Percentiles rank a stretch among this genome's conserved stretches.
These are phyloP conservation scores for Drosophila punjabiensis DNA, from an alignment of 1,140 invertebrate species.

Conservation along the genomic window DNA sequence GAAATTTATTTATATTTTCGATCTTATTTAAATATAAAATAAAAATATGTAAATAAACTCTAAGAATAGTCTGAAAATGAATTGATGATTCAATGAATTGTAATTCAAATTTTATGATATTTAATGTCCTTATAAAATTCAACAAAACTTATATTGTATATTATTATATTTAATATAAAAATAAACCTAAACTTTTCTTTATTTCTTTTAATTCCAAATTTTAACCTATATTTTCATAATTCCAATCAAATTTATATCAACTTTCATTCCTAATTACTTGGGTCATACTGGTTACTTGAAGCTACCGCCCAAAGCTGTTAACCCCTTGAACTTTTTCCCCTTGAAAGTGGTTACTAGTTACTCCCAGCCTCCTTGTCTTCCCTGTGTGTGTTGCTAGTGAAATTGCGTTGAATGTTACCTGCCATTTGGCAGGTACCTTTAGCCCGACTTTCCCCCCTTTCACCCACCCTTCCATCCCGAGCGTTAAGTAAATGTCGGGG, in stretches of 20 bases:
- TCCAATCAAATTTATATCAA: background rate
- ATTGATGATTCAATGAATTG: too few species aligned
- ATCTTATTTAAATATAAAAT: background rate
- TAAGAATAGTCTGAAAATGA: too few species aligned
- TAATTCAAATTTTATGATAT: too few species aligned
- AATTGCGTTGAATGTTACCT: conserved; percentile 83
- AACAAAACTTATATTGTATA: too few species aligned
- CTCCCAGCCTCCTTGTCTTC: conserved; percentile 52
- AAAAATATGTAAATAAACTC: background rate
- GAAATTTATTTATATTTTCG: too few species aligned
- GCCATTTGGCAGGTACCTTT: conserved; percentile 70
- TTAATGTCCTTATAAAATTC: background rate
- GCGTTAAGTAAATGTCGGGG: conserved; percentile 75
- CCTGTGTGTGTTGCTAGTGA: conserved; percentile 67
- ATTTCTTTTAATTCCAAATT: background rate
- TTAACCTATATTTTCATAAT: background rate
- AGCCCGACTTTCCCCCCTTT: background rate
- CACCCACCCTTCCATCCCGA: conserved; percentile 12
- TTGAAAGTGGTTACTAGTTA: conserved; percentile 27
- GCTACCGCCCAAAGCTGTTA: conserved; percentile 1
- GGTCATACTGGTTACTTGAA: background rate
- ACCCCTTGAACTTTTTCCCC: conserved; percentile 11
- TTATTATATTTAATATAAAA: too few species aligned
- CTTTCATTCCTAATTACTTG: background rate
- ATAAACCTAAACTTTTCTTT: background rate